Evolutionary conservation across 2,113 vertebrate species (phyloP), one percentile per base, ranked within the genome.

Genomic region (Aldabrachelys gigantea): DNA sequence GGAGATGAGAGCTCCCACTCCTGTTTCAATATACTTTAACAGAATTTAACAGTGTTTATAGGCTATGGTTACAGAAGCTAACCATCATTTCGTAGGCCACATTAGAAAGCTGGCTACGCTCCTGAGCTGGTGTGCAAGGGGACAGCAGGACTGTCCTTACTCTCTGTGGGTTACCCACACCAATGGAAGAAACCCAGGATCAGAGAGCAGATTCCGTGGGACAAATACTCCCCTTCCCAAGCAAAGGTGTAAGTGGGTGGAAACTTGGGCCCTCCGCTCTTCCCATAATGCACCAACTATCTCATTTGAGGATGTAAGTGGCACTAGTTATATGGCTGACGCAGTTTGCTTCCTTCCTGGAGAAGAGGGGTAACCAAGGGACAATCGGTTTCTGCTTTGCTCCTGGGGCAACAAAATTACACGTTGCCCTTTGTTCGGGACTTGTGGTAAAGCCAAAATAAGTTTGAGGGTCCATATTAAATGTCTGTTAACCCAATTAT

Each of bases 401-500:
- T 84, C 38, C 24, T 44, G 57, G 88, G 69, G 69, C 76, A 88
- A 50, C 56, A 86, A 87, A 92, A 90, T 29, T 88, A 50, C 25
- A 85, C 57, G 3, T 27, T 81, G 35, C 11, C 84, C 89, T 75
- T 90, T 76, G 44, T 94, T 59, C 9, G 91, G 17, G 81, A 84
- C 25, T 94, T 85, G 35, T 31, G 4, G 19, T 88, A 50, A 86
- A 89, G 95, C 24, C n/a, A 94, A 57, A 87, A 47, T 8, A 91
- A 89, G 5, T 69, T 8, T 38, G 17, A 69, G 35, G 8, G 35
- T 69, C 19, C 65, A n/a, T 69, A 5, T 5, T 44, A 14, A 47
- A 92, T 93, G 91, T 88, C 41, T 89, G 96, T 95, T 91, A 97
- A 93, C 62, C 52, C 93, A 92, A 47, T 3, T 25, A 44, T 80